These are phyloP conservation scores for Sebastes reedi DNA, from an alignment of 2,797 vertebrate species.

Conservation along the genomic window DNA sequence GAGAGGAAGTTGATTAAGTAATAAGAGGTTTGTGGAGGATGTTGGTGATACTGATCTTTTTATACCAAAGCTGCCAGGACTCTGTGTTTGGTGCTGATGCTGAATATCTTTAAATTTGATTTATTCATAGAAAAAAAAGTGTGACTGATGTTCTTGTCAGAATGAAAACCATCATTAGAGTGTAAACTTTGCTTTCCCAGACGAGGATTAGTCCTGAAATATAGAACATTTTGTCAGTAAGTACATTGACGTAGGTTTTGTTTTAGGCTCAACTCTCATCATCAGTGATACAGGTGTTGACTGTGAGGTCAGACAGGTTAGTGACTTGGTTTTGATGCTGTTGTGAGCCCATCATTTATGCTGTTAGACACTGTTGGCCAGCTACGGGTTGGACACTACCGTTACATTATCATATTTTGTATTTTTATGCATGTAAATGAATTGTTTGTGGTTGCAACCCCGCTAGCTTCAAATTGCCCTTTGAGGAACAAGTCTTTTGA, in stretches of 20 bases:
- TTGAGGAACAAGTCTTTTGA: not conserved
- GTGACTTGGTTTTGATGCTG: no score
- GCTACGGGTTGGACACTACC: no score
- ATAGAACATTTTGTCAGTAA: no score
- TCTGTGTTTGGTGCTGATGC: not conserved
- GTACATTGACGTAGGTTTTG: no score
- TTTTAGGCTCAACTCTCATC: no score
- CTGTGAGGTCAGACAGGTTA: no score
- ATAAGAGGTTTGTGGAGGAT: not conserved
- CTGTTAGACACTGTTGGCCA: no score
- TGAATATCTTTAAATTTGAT: slow-evolving; percentile 8
- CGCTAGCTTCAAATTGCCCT: no score
- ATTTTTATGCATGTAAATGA: no score
- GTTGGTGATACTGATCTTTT: not conserved
- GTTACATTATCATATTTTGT: no score
- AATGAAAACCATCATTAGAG: not conserved
- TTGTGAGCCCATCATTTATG: no score
- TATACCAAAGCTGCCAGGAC: not conserved
- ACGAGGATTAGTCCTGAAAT: not conserved
- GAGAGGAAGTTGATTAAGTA: not conserved
- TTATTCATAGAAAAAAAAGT: not conserved
- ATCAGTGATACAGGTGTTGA: not conserved
- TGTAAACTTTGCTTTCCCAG: not conserved
- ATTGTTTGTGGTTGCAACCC: no score
- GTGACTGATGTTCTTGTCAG: not conserved